Percentiles rank a stretch among this genome's conserved stretches.
phyloP scores from a whole-genome alignment of 2,113 vertebrate species.

The Archilochus colubris region DNA sequence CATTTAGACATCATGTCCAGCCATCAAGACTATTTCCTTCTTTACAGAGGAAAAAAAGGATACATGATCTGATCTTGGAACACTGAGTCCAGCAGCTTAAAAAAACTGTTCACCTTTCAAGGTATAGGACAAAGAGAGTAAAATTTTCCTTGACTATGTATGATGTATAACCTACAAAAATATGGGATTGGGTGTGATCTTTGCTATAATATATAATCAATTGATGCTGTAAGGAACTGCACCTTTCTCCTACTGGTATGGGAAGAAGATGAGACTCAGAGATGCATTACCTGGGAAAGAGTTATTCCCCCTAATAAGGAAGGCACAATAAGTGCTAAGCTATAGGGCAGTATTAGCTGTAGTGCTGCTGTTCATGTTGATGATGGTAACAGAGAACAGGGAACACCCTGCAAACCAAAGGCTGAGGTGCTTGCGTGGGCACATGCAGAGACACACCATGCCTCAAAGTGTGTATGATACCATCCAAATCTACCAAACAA shows the following conservation, averaged over 20 bases:
- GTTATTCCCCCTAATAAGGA: not conserved
- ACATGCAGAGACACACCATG: rapidly evolving
- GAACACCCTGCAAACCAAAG: not conserved
- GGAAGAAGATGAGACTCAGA: not conserved
- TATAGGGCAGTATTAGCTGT: not conserved
- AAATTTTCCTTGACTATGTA: not conserved
- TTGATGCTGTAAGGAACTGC: not conserved
- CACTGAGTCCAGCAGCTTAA: not conserved
- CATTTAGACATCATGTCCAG: not conserved
- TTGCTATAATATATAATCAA: not conserved
- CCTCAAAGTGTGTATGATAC: not conserved
- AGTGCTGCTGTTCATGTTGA: not conserved
- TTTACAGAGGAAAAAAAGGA: not conserved
- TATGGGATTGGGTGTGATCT: not conserved
- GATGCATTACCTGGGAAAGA: not conserved
- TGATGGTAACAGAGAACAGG: not conserved
- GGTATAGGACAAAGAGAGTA: not conserved
- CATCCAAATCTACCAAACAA: not conserved
- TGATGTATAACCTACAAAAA: not conserved
- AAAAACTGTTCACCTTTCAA: not conserved
- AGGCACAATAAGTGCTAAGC: not conserved
- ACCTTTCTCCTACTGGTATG: not conserved
- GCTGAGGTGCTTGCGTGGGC: not conserved
- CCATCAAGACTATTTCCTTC: not conserved
- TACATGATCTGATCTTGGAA: not conserved